Percentiles rank a stretch among this genome's conserved stretches.
Conservation (phyloP, 2,888 invertebrate species). For the Timema podura region DNA sequence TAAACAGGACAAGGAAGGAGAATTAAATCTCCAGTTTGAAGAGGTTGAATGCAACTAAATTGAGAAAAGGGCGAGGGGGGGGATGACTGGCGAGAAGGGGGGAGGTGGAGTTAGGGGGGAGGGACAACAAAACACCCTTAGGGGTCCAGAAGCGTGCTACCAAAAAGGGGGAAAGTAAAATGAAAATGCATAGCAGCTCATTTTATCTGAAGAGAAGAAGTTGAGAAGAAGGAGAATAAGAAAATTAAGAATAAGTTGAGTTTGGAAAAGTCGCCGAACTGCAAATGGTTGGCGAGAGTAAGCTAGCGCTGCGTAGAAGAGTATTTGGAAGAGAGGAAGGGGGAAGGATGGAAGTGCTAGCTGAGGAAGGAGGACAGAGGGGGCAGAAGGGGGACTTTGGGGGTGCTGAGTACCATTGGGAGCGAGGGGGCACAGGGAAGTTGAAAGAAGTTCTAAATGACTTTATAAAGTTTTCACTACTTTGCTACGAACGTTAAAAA, state of each 20-base stretch:
- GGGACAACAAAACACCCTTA: too few species aligned
- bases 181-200: constrained; percentile 18
- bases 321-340: background rate
- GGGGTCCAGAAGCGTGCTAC: too few species aligned
- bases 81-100: background rate
- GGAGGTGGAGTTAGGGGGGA: too few species aligned
- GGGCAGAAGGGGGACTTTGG: background rate
- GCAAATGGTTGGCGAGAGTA: constrained; percentile 17
- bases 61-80: constrained; percentile 20
- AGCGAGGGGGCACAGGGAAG: background rate
- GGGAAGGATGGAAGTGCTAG: constrained; percentile 9
- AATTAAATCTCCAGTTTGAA: too few species aligned
- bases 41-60: too few species aligned
- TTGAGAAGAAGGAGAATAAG: constrained; percentile 17
- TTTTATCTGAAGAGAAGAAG: background rate
- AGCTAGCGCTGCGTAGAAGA: constrained; percentile 12
- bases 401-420: too few species aligned
- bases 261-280: constrained; percentile 25
- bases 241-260: constrained; percentile 27
- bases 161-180: too few species aligned
- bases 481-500: constrained; percentile 22
- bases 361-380: background rate
- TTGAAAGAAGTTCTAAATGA: constrained; percentile 24
- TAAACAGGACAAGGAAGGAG: too few species aligned
- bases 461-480: constrained; percentile 25